Evolutionary conservation across 2,888 invertebrate species (phyloP).

Genomic region (Agonopterix subpropinquella): DNA sequence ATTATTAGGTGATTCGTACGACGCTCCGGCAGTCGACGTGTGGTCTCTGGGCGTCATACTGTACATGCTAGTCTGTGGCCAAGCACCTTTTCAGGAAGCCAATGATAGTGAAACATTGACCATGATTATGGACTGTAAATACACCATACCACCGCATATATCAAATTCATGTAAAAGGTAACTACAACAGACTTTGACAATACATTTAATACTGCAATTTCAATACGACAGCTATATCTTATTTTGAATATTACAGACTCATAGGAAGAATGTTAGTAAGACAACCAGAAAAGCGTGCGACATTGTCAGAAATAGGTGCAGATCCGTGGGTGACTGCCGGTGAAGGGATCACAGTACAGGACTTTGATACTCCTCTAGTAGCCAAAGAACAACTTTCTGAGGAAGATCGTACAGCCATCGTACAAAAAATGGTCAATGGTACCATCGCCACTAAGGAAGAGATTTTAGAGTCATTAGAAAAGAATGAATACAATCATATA

Average conservation of each 20-base stretch:
- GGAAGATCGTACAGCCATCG: conserved; percentile 92
- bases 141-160: conserved; percentile 92
- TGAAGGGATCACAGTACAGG: conserved; percentile 70
- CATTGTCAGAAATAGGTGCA: conserved; percentile 89
- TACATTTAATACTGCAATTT: not conserved
- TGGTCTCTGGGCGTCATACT: conserved; percentile 99
- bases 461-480: conserved; percentile 94
- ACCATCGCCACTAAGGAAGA: conserved; percentile 96
- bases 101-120: conserved; percentile 99
- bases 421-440: conserved; percentile 97
- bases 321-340: conserved; percentile 88
- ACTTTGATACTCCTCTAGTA: conserved; percentile 85
- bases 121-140: conserved; percentile 99
- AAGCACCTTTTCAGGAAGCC: conserved; percentile 98
- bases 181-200: conserved; percentile 10
- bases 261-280: conserved; percentile 95
- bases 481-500: conserved; percentile 98
- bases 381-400: conserved; percentile 93
- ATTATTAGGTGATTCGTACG: conserved; percentile 97
- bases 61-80: conserved; percentile 98
- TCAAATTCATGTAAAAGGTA: conserved; percentile 90
- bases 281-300: conserved; percentile 93
- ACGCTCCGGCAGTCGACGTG: conserved; percentile 99
- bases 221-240: too few relatives aligned
- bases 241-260: conserved; percentile 70